phyloP scores from a whole-genome alignment of 2,888 invertebrate genomes.

The Stratiomys singularior region DNA sequence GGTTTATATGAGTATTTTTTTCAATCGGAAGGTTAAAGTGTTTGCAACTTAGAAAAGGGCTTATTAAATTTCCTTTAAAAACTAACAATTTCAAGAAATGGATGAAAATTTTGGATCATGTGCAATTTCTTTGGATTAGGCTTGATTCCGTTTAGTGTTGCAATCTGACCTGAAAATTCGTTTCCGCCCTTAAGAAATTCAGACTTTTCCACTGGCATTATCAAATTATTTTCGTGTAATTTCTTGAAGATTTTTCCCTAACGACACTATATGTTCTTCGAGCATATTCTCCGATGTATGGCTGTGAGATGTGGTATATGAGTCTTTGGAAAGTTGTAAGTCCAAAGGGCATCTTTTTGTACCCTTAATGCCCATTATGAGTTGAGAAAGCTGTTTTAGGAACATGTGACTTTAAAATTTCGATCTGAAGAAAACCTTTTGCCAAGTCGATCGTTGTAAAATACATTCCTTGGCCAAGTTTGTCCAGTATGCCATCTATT shows the following conservation, averaged over 20 bases:
- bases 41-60: conserved; percentile 46
- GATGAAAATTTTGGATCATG: conserved; percentile 46
- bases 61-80: conserved; percentile 46
- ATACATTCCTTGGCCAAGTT: conserved; percentile 46
- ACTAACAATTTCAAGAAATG: conserved; percentile 47
- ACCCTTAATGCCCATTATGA: conserved; percentile 55
- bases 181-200: conserved; percentile 31
- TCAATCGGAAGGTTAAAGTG: conserved; percentile 40
- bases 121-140: conserved; percentile 57
- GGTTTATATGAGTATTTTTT: conserved; percentile 23
- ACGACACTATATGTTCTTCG: conserved; percentile 10
- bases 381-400: conserved; percentile 57
- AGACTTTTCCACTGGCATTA: conserved; percentile 17
- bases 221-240: not conserved
- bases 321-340: conserved; percentile 54
- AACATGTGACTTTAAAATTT: conserved; percentile 45
- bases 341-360: conserved; percentile 59
- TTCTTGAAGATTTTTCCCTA: not conserved
- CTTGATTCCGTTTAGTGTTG: conserved; percentile 56
- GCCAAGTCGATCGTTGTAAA: conserved; percentile 39
- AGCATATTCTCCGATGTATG: conserved; percentile 49
- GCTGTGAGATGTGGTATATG: conserved; percentile 15
- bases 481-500: conserved; percentile 46
- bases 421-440: conserved; percentile 45
- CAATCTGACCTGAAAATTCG: conserved; percentile 55